Percentiles rank a stretch among this genome's conserved stretches.
Evolutionary conservation across 2,888 invertebrate genomes (phyloP).

Genomic region (Diabrotica balteata): DNA sequence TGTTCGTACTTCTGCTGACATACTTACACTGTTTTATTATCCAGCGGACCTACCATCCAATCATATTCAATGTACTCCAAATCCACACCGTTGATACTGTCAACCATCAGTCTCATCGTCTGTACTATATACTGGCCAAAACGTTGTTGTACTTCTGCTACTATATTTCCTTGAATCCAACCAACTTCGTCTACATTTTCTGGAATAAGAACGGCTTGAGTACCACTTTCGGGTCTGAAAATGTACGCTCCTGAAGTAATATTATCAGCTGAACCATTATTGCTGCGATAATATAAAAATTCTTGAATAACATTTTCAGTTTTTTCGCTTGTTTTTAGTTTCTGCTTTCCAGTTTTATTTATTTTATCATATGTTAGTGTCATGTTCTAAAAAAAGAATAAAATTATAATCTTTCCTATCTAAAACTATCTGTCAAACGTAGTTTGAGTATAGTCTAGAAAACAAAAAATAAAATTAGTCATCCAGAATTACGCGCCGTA

Average conservation of each 20-base stretch:
- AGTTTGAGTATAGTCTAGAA: too few relatives aligned
- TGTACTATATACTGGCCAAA: constrained; percentile 76
- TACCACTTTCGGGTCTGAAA: constrained; percentile 71
- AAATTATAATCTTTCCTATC: not conserved
- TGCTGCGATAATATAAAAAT: constrained; percentile 75
- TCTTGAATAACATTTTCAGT: constrained; percentile 63
- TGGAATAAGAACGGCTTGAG: constrained; percentile 35
- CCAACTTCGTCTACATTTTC: not conserved
- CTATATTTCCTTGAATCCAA: constrained; percentile 14
- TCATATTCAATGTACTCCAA: constrained; percentile 70
- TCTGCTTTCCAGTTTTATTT: too few relatives aligned
- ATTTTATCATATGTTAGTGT: constrained; percentile 63
- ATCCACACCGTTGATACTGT: constrained; percentile 67
- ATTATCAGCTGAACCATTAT: constrained; percentile 66
- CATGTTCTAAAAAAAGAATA: constrained; percentile 5
- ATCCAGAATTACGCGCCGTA: too few relatives aligned
- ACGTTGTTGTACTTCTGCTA: constrained; percentile 60
- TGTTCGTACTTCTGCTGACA: not conserved
- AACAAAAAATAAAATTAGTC: too few relatives aligned
- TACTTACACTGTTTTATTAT: constrained; percentile 64
- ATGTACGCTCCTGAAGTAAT: constrained; percentile 90
- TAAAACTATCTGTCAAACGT: too few relatives aligned
- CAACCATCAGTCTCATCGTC: constrained; percentile 71
- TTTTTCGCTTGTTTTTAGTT: constrained; percentile 60
- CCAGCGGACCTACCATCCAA: constrained; percentile 80